Evolutionary conservation across 1,140 invertebrate species (phyloP), one percentile per base, ranked within the genome.

Genomic region (Ctenoplectra terminalis): DNA sequence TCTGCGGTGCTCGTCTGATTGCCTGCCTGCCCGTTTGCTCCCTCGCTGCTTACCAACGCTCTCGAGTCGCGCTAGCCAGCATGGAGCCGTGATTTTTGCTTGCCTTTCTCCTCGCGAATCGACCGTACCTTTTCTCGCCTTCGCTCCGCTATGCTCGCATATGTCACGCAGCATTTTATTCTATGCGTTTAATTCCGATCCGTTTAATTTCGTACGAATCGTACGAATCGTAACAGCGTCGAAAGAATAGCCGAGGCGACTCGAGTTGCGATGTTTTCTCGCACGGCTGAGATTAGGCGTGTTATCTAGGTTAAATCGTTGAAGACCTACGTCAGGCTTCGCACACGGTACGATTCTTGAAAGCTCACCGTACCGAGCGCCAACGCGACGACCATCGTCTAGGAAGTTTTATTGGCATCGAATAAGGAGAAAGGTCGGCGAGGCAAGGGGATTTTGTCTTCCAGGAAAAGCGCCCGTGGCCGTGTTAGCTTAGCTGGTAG

Each of bases 71-170:
- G 80, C 89, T 90, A 93, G 92, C 92, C 92, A 93, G 92, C 92
- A 86, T 89, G 92, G 92, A 92, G 91, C 91, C 92, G 84, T 79
- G 89, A 92, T 93, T 93, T 93, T 93, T 93, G 84, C 86, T 85
- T 83, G 86, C 83, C 85, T 88, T 89, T 90, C 83, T 85, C 84
- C n/a, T 34, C 64, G 81, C 84, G 17, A 63, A 73, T 76, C 71
- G 66, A 75, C 66, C 69, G 31, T 79, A 61, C 64, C 72, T 87
- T 79, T 70, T 60, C 79, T 67, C 71, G 75, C 37, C 61, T 86
- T 80, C 81, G 63, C 71, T 78, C 40, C 34, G 17, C n/a, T n/a
- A n/a, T n/a, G n/a, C 11, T 40, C 56, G 43, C 69, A 64, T 70
- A 72, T 63, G 58, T 50, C 34, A 23, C 5, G 37, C 23, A n/a